Base-by-base conservation (phyloP, 2,797 vertebrate genomes). In the Crocodylus rhombifer region DNA sequence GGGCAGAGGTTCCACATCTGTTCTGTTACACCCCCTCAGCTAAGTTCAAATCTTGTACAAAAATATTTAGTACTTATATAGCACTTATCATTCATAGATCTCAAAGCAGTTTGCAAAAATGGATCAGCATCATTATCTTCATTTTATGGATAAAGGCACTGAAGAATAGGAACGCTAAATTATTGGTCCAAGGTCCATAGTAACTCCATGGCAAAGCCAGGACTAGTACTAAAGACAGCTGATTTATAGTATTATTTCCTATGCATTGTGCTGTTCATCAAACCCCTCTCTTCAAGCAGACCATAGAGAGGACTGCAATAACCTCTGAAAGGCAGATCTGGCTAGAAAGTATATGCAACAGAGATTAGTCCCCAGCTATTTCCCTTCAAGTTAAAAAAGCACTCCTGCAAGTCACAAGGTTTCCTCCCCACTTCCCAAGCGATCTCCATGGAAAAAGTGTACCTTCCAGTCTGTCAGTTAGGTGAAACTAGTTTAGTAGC, bases 111-210 rank as follows among this genome's bases (percentile, higher is more conserved):
- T 89, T 82, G 85, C 73, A 93, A 93, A 91, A 92, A 17, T 28
- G 57, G 63, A n/a, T 74, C 84, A 94, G 87, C 89, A 93, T 76
- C 76, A 86, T 95, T 95, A 91, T 94, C 91, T 96, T 96, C 92
- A 76, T 91, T 92, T 93, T 95, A 94, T 18, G 80, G 58, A 81
- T 65, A 83, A 15, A 1, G 88, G 91, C 91, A 94, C 84, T 95
- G 87, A 96, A 89, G 77, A 86, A 90, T 89, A 69, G 86, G 77
- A 62, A 88, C 88, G 77, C 83, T 80, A 77, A 75, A 81, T 94
- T 86, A 92, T 80, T 96, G 95, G 88, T 95, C 95, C 87, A 95
- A 97, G 96, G 93, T 96, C 96, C 96, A 96, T 92, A 92, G 96
- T 82, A 96, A 96, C 94, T 86, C 88, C 79, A 88, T 93, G 95